Base-by-base conservation (phyloP, 1,140 invertebrate species). In the Melitaea cinxia region DNA sequence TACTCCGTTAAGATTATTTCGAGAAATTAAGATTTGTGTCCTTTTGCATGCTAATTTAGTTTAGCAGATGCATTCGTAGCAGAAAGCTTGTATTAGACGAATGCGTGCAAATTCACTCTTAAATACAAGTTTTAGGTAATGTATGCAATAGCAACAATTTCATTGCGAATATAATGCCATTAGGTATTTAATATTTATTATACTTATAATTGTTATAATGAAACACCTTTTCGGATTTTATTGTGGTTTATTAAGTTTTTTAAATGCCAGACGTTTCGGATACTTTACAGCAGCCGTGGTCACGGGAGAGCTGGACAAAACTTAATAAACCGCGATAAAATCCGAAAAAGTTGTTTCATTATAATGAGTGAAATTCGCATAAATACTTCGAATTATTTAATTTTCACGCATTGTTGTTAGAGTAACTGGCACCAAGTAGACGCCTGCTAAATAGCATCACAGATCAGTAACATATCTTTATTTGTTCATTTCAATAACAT, bases 31-130 rank as follows among this genome's bases (percentile, higher is more conserved):
- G 23, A 61, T 66, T 72, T 68, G 82, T 87, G 79, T 86, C 83
- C 82, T 75, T 83, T 85, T 89, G 84, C 87, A 88, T 89, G 85
- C 75, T 88, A 82, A 76, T 78, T 74, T 67, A 66, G 49, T 55
- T 49, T 69, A 59, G 60, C 37, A 21, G 14, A 28, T 55, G 50
- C 60, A 17, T 49, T 7, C 12, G 12, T 57, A 57, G 37, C 17
- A 42, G 30, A 23, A 42, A 54, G 52, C 24, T 64, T 55, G 55
- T 21, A 30, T 35, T 64, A 19, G 23, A 49, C 26, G n/a, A 47
- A 33, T 59, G 54, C 49, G 60, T 68, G 55, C 60, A 64, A 68
- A 39, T 15, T 28, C 28, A 14, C 15, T 14, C 30, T 1, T 9
- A 9, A 6, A 33, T 9, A 33, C 12, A 33, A 2, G 24, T 26